Conservation (phyloP, 1,140 invertebrate species). For the Drosophila ficusphila region DNA sequence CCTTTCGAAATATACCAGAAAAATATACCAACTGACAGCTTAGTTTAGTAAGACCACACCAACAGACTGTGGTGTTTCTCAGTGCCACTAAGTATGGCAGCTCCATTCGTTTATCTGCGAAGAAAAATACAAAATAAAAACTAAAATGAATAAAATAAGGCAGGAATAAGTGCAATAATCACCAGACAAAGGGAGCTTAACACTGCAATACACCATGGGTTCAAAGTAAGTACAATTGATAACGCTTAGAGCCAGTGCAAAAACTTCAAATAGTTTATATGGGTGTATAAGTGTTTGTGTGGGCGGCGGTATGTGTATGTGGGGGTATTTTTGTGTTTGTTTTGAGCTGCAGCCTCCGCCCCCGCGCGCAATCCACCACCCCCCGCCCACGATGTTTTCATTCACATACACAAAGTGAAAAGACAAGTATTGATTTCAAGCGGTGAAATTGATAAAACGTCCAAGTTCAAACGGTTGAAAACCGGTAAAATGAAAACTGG, state of each 20-base stretch:
- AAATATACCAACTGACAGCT: not conserved
- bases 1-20: not conserved
- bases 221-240: slow-evolving; percentile 63
- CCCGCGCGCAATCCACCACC: slow-evolving; percentile 2
- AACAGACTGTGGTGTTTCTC: not conserved
- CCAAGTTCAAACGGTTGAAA: slow-evolving; percentile 14
- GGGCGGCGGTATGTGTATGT: slow-evolving; percentile 58
- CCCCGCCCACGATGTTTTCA: slow-evolving; percentile 3
- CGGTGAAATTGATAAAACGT: slow-evolving; percentile 36
- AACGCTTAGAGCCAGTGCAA: not conserved
- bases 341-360: slow-evolving; percentile 58
- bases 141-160: slow-evolving; percentile 42
- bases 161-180: slow-evolving; percentile 41
- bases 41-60: not conserved
- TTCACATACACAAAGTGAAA: slow-evolving; percentile 21
- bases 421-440: slow-evolving; percentile 25
- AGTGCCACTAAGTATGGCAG: not conserved
- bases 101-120: not conserved
- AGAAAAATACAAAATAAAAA: slow-evolving; percentile 11
- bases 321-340: slow-evolving; percentile 70
- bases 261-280: not conserved
- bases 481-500: not conserved
- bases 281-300: slow-evolving; percentile 32
- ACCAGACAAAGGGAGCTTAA: slow-evolving; percentile 8
- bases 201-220: slow-evolving; percentile 51